These are phyloP conservation scores for Sarcophaga caerulescens DNA, from an alignment of 2,888 invertebrate species.

Conservation along the genomic window DNA sequence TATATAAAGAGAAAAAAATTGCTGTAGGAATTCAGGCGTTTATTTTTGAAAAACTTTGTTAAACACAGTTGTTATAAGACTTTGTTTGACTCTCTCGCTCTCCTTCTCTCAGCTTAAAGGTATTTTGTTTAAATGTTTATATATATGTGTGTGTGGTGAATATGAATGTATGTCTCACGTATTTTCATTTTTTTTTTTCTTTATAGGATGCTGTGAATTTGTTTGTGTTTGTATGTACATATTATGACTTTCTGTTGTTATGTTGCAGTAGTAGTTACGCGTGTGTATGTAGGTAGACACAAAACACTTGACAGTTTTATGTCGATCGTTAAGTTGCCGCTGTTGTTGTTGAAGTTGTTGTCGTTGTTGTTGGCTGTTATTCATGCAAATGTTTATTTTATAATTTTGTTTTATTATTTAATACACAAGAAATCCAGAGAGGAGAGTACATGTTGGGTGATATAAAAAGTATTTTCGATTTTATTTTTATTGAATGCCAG, in stretches of 20 bases:
- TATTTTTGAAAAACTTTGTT: not conserved
- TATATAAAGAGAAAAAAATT: too few relatives aligned
- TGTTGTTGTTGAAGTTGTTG: constrained; percentile 18
- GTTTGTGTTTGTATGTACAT: too few relatives aligned
- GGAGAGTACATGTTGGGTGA: not conserved
- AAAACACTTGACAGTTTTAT: too few relatives aligned
- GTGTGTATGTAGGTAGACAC: not conserved
- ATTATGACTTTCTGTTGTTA: too few relatives aligned
- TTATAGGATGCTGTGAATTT: too few relatives aligned
- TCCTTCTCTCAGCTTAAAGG: not conserved
- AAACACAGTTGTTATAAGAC: too few relatives aligned
- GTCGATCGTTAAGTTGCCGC: constrained; percentile 24
- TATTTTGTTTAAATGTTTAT: too few relatives aligned
- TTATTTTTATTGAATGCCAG: too few relatives aligned
- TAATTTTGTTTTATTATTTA: constrained; percentile 39
- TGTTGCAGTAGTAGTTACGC: not conserved
- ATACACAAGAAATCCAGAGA: constrained; percentile 3
- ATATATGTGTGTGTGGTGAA: not conserved
- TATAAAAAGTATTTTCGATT: too few relatives aligned
- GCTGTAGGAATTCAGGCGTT: constrained; percentile 3
- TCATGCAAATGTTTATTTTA: constrained; percentile 50
- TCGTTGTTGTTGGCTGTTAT: constrained; percentile 1
- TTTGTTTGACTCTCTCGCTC: too few relatives aligned
- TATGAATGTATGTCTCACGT: not conserved
- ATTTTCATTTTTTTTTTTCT: too few relatives aligned